Percentiles rank a stretch among this genome's conserved stretches.
phyloP scores from a whole-genome alignment of 1,140 invertebrate species.

The Brachionus manjavacas region DNA sequence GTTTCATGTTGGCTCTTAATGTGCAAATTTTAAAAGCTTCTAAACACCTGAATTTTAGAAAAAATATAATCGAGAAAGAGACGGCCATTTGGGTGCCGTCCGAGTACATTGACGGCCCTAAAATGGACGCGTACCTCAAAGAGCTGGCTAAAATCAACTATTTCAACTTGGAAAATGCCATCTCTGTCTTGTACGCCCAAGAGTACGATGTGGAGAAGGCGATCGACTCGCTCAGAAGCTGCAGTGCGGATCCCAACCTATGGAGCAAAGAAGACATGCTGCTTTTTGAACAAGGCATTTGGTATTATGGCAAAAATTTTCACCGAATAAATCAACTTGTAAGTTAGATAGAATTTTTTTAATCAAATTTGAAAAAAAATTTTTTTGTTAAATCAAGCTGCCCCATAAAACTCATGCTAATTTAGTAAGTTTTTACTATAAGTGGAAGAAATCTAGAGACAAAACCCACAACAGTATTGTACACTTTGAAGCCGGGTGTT shows the following conservation, averaged over 20 bases:
- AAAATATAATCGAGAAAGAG: slow-evolving; percentile 18
- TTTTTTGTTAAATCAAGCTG: neutral
- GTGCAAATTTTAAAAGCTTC: neutral
- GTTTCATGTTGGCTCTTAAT: neutral
- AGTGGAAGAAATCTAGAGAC: slow-evolving; percentile 41
- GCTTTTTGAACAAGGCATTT: slow-evolving; percentile 42
- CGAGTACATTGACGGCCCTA: neutral
- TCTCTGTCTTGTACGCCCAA: neutral
- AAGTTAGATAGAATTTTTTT: neutral
- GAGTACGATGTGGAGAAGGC: neutral
- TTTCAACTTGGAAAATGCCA: neutral
- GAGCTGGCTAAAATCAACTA: neutral
- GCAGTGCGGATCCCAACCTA: neutral
- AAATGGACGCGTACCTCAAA: neutral
- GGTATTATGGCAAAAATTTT: slow-evolving; percentile 43
- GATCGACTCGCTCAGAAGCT: neutral
- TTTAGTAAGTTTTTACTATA: slow-evolving; percentile 43
- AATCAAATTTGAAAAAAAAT: neutral
- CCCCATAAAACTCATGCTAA: slow-evolving; percentile 37
- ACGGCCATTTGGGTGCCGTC: neutral
- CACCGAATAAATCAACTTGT: slow-evolving; percentile 39
- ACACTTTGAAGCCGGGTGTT: neutral
- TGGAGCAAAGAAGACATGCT: slow-evolving; percentile 42
- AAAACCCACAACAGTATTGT: neutral
- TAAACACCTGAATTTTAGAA: neutral